Evolutionary conservation across 2,797 vertebrate genomes (phyloP).

Genomic region (Pangasius djambal): DNA sequence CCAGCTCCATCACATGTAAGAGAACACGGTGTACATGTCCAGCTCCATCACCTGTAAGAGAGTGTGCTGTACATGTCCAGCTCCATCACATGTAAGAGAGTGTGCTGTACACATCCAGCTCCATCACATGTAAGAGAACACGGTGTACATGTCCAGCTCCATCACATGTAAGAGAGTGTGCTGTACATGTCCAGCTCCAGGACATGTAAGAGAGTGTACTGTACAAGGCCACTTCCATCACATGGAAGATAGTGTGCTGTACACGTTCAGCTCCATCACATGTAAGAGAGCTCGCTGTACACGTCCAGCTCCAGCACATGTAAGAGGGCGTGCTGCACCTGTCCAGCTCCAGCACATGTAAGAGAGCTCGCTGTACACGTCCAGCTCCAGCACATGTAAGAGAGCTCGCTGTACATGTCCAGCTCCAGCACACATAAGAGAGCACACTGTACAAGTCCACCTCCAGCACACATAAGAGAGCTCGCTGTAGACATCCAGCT

Average conservation of each 20-base stretch:
- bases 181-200: background rate
- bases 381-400: background rate
- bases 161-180: background rate
- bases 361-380: background rate
- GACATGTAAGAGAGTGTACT: background rate
- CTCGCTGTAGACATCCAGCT: background rate
- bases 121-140: background rate
- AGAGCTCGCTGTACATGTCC: background rate
- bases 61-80: background rate
- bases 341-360: background rate
- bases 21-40: no score
- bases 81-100: background rate
- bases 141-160: no score
- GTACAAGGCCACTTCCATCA: background rate
- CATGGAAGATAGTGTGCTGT: background rate
- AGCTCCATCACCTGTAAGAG: no score
- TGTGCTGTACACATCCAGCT: background rate
- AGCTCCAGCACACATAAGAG: no score
- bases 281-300: no score
- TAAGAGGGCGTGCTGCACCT: background rate
- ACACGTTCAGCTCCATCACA: no score
- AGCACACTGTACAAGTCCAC: rapidly evolving
- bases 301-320: background rate
- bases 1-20: background rate
- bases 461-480: background rate